Evolutionary conservation across 2,797 vertebrate species (phyloP), one percentile per base, ranked within the genome.

Genomic region (Pygocentrus nattereri): DNA sequence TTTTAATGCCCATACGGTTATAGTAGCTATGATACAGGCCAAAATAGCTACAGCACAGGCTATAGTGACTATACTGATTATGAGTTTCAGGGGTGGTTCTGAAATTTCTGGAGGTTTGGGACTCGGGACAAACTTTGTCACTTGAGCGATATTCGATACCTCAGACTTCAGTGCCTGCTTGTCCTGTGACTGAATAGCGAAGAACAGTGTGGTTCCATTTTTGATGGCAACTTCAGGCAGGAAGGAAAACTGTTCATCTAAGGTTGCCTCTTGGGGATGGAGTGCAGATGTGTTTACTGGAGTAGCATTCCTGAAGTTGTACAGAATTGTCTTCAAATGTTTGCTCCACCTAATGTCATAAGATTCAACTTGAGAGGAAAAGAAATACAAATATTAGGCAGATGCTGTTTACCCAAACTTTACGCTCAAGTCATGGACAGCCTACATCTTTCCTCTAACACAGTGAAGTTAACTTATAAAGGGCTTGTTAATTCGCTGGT

Each of bases 331-430:
- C 44, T 74, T 71, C n/a, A 91, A 85, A 79, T 56, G 88, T 79
- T 81, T 61, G 73, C 92, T 91, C 85, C 89, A 90, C 85, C 88
- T 89, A 81, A 94, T 90, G 86, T 94, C 92, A 76, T 93, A 94
- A 78, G 81, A 88, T 79, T 84, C 56, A 41, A 90, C 91, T 95
- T 87, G 87, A 89, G 90, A 84, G 1, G 34, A 73, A 71, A 31
- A 27, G 41, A 62, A 50, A 13, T 25, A 56, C 21, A 59, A 38
- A 0, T 16, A n/a, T 50, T 30, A 58, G 13, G 62, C 0, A 21
- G 30, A 34, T 34, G 4, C 59, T 30, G 4, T 16, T 16, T 25
- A 25, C 56, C 25, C 56, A 25, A 56, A 31, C 59, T 59, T 23
- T 21, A 56, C 23, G n/a, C 0, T 56, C 19, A 23, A 6, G 2